phyloP scores from a whole-genome alignment of 1,140 invertebrate genomes.

The Harlomillsia oculata region DNA sequence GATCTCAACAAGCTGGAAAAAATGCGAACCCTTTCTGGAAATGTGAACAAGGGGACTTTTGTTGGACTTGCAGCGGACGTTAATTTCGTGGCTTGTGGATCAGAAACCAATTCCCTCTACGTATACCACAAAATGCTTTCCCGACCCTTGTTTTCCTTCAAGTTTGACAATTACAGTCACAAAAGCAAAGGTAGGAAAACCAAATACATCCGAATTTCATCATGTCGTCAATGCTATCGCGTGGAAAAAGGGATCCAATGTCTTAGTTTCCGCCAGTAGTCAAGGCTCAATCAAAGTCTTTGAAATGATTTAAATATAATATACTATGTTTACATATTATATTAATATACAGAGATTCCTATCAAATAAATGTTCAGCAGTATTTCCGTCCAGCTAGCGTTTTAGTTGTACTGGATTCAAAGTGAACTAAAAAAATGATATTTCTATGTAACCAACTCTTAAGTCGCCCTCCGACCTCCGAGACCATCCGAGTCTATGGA shows the following conservation, averaged over 20 bases:
- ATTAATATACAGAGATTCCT: too few relatives aligned
- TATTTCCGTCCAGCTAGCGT: too few relatives aligned
- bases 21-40: slow-evolving; percentile 75
- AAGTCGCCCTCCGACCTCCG: too few relatives aligned
- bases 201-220: background rate
- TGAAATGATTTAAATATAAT: too few relatives aligned
- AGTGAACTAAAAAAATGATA: too few relatives aligned
- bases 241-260: background rate
- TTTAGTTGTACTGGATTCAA: too few relatives aligned
- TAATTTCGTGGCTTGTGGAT: slow-evolving; percentile 88
- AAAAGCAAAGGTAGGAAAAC: background rate
- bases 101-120: slow-evolving; percentile 89
- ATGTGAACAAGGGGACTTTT: slow-evolving; percentile 95
- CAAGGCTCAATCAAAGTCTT: too few relatives aligned
- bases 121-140: slow-evolving; percentile 86
- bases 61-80: slow-evolving; percentile 91
- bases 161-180: slow-evolving; percentile 63
- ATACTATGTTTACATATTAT: too few relatives aligned
- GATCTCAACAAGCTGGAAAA: slow-evolving; percentile 70
- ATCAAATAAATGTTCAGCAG: too few relatives aligned
- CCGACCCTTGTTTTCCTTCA: slow-evolving; percentile 75
- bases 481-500: too few relatives aligned
- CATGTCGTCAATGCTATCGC: background rate
- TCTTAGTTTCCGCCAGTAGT: background rate
- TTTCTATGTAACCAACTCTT: too few relatives aligned